A percentile compares a stretch with the other conserved stretches of the same genome.
These are phyloP conservation scores for Bombus cullumanus DNA, from an alignment of 1,140 invertebrate species.

Conservation along the genomic window DNA sequence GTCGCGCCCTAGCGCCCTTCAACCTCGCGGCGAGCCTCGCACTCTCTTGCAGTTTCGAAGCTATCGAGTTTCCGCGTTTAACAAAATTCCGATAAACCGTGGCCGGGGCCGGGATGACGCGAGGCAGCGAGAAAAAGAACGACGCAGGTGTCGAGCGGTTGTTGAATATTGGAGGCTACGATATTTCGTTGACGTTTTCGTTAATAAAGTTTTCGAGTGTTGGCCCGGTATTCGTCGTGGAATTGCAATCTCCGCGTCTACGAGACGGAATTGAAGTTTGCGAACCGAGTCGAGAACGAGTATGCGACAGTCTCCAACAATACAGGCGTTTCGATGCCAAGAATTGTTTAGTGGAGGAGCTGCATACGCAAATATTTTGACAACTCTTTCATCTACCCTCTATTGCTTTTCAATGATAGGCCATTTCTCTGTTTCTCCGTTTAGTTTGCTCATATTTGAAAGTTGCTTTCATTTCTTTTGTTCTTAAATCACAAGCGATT, in stretches of 20 bases:
- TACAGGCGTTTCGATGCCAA: background rate
- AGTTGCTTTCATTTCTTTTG: too few relatives aligned
- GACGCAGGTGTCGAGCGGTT: background rate
- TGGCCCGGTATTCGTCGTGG: background rate
- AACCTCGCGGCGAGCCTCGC: background rate
- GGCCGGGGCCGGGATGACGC: too few relatives aligned
- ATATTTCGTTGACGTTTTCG: slow-evolving; percentile 30
- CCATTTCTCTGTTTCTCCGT: too few relatives aligned
- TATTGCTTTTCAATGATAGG: too few relatives aligned
- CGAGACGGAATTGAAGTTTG: background rate
- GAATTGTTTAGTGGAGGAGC: background rate
- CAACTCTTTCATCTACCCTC: too few relatives aligned
- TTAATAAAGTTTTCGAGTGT: slow-evolving; percentile 12
- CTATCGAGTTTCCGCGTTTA: slow-evolving; percentile 40
- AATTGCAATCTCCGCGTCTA: background rate
- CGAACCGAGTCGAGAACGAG: too few relatives aligned
- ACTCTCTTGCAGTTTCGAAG: background rate
- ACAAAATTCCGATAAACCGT: slow-evolving; percentile 48
- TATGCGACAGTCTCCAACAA: background rate
- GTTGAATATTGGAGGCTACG: slow-evolving; percentile 29
- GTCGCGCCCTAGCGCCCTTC: background rate
- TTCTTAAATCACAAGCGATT: too few relatives aligned
- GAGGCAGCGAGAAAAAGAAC: slow-evolving; percentile 5
- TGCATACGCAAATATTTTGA: background rate
- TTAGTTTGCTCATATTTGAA: too few relatives aligned